These are phyloP conservation scores for Meriones psammophilus DNA, from an alignment of 2,797 vertebrate genomes.

Conservation along the genomic window DNA sequence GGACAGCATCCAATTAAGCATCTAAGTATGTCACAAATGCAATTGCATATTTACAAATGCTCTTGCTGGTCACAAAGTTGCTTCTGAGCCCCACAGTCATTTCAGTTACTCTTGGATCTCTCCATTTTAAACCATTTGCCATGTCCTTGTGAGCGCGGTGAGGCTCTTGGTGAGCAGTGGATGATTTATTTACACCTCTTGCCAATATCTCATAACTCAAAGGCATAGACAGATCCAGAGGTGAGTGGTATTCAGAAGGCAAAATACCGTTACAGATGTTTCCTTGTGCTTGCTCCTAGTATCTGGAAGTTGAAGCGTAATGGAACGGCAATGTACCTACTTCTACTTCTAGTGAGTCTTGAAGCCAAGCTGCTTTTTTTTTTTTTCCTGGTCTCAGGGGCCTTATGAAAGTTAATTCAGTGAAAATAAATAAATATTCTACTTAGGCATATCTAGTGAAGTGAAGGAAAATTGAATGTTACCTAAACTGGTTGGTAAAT, in stretches of 20 bases:
- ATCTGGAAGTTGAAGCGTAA: neutral
- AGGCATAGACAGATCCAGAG: neutral
- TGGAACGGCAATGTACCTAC: neutral
- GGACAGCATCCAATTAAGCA: neutral
- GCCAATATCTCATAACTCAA: slow-evolving; percentile 8
- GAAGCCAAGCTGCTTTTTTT: neutral
- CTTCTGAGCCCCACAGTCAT: neutral
- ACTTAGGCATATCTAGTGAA: neutral
- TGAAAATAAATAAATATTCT: neutral
- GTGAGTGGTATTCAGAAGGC: neutral
- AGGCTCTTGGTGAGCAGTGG: neutral
- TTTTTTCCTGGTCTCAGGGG: neutral
- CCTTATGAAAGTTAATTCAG: slow-evolving; percentile 24
- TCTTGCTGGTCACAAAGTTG: neutral
- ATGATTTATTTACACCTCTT: neutral
- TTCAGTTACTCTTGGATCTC: slow-evolving; percentile 43
- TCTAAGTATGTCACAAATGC: slow-evolving; percentile 64
- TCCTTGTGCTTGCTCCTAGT: neutral
- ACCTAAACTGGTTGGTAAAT: neutral
- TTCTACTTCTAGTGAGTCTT: neutral
- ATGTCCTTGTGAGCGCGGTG: neutral
- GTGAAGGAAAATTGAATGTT: slow-evolving; percentile 14
- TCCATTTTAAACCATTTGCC: neutral
- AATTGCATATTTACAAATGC: slow-evolving; percentile 42
- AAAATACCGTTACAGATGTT: neutral